These are phyloP conservation scores for Agrochola litura DNA, from an alignment of 2,888 invertebrate genomes.

Conservation along the genomic window DNA sequence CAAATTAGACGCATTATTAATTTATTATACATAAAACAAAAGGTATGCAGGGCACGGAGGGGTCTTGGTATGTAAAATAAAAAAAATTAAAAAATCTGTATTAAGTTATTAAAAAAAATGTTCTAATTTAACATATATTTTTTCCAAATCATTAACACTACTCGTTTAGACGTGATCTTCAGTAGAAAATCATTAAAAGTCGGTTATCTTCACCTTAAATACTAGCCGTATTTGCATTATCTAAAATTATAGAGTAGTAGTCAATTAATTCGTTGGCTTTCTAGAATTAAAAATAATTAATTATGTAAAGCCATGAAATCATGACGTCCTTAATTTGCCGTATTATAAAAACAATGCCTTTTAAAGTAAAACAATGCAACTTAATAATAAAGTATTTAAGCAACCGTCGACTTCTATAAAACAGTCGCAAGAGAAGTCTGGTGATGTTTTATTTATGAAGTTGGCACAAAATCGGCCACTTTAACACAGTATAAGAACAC, in stretches of 20 bases:
- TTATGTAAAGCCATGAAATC: constrained; percentile 43
- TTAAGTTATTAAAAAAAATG: no score
- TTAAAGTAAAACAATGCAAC: constrained; percentile 74
- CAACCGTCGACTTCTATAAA: constrained; percentile 78
- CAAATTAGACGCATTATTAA: no score
- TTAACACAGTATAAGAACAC: constrained; percentile 87
- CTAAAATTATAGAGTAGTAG: not conserved
- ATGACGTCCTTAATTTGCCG: constrained; percentile 38
- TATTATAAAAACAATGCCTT: constrained; percentile 61
- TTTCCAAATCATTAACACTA: no score
- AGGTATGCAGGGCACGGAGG: no score
- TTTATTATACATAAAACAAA: no score
- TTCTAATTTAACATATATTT: no score
- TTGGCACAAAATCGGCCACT: constrained; percentile 85
- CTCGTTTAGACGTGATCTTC: no score
- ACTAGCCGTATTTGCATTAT: no score
- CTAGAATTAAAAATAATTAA: constrained; percentile 12
- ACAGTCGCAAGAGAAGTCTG: constrained; percentile 75
- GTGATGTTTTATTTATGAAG: constrained; percentile 88
- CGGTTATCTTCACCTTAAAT: no score
- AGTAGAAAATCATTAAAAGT: no score
- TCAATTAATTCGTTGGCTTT: not conserved
- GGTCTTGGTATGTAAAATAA: no score
- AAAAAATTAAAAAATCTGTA: no score
- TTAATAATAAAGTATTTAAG: constrained; percentile 81